phyloP scores from a whole-genome alignment of 2,888 invertebrate genomes.

The Trichopria drosophilae region DNA sequence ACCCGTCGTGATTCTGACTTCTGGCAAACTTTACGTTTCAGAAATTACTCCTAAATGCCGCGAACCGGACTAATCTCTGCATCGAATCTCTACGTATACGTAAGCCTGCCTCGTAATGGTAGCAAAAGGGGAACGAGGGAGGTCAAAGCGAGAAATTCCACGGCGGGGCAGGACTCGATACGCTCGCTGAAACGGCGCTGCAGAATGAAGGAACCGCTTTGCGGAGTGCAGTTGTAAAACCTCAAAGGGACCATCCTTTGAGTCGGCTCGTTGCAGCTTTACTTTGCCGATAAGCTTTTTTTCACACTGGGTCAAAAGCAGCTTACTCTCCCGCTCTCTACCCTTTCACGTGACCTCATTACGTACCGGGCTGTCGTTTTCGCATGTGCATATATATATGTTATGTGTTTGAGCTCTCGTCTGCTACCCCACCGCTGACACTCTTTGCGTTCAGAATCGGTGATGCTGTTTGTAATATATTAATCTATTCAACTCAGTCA shows the following conservation, averaged over 20 bases:
- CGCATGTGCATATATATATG: too few species aligned
- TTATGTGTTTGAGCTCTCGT: too few species aligned
- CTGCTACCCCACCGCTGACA: too few species aligned
- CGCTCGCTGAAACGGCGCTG: slow-evolving; percentile 5
- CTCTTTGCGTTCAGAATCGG: too few species aligned
- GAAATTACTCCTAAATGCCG: slow-evolving; percentile 25
- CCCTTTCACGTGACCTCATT: neutral
- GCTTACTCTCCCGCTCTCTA: neutral
- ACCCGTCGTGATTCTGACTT: neutral
- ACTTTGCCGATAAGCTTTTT: slow-evolving; percentile 10
- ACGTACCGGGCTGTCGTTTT: neutral
- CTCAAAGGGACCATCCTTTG: slow-evolving; percentile 29
- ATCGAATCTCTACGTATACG: neutral
- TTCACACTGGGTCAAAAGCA: neutral
- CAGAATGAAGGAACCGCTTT: slow-evolving; percentile 23
- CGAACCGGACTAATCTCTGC: slow-evolving; percentile 10
- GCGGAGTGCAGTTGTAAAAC: slow-evolving; percentile 14
- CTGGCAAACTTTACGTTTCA: neutral
- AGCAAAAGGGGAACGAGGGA: neutral
- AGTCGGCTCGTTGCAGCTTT: slow-evolving; percentile 6
- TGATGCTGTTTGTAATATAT: too few species aligned
- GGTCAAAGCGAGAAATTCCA: slow-evolving; percentile 16
- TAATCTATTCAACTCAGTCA: too few species aligned
- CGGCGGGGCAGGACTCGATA: neutral
- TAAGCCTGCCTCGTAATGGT: too few species aligned